Conservation (phyloP, 2,888 invertebrate species). For the Colletes collaris region DNA sequence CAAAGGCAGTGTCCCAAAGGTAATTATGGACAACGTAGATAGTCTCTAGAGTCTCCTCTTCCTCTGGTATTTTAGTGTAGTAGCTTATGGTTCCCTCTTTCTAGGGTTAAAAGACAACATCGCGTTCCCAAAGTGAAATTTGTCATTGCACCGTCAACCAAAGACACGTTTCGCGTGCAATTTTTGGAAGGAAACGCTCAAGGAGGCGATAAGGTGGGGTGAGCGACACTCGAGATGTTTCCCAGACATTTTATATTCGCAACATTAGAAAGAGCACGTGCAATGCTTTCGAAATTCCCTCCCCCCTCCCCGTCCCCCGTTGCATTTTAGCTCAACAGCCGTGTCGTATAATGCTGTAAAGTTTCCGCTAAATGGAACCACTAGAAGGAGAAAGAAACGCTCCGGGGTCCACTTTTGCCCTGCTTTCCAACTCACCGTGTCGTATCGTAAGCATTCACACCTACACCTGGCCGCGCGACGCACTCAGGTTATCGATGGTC, state of each 20-base stretch:
- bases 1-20: too few species aligned
- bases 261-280: constrained; percentile 62
- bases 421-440: constrained; percentile 53
- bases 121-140: background rate
- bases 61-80: too few species aligned
- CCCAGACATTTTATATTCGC: constrained; percentile 64
- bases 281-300: constrained; percentile 56
- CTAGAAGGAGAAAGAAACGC: constrained; percentile 68
- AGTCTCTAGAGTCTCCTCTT: too few species aligned
- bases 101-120: background rate
- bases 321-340: constrained; percentile 67
- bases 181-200: constrained; percentile 30
- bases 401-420: constrained; percentile 62
- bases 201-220: constrained; percentile 22
- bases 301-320: constrained; percentile 26
- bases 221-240: constrained; percentile 47
- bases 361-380: constrained; percentile 71
- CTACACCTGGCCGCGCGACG: constrained; percentile 36
- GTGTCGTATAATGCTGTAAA: constrained; percentile 68
- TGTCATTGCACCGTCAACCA: background rate
- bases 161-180: constrained; percentile 12
- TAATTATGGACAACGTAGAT: too few species aligned
- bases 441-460: constrained; percentile 53
- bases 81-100: too few species aligned
- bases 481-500: constrained; percentile 32